These are phyloP conservation scores for Heliconius ismenius DNA, from an alignment of 2,888 invertebrate genomes.

Conservation along the genomic window DNA sequence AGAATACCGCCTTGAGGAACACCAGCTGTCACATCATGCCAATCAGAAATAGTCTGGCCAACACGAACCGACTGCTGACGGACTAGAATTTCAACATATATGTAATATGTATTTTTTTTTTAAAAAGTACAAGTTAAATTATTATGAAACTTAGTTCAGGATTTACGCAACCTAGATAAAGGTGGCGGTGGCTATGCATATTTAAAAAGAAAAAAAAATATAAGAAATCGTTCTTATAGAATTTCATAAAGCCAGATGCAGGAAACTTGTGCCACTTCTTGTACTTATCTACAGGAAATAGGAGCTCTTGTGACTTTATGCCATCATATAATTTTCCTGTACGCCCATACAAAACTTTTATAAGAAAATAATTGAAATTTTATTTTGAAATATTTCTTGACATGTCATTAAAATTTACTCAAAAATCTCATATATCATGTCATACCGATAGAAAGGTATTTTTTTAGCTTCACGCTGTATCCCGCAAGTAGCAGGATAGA, in stretches of 20 bases:
- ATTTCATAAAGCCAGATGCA: constrained; percentile 15
- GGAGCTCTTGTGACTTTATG: constrained; percentile 37
- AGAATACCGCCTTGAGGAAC: no score
- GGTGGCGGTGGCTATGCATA: background rate
- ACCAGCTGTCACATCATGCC: no score
- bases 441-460: background rate
- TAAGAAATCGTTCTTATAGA: constrained; percentile 17
- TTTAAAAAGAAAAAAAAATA: background rate
- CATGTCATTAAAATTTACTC: background rate
- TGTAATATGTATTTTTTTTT: background rate
- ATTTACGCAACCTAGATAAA: background rate
- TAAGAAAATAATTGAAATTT: constrained; percentile 14
- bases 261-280: constrained; percentile 35
- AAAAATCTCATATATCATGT: background rate
- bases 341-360: constrained; percentile 8
- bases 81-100: background rate
- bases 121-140: no score
- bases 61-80: no score
- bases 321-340: constrained; percentile 35
- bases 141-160: background rate
- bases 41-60: no score
- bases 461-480: no score
- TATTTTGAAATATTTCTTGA: constrained; percentile 13
- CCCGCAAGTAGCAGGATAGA: no score
- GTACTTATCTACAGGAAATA: constrained; percentile 42